Percentiles rank a stretch among this genome's conserved stretches.
These are phyloP conservation scores for Albula goreensis DNA, from an alignment of 2,113 vertebrate genomes.

Conservation along the genomic window DNA sequence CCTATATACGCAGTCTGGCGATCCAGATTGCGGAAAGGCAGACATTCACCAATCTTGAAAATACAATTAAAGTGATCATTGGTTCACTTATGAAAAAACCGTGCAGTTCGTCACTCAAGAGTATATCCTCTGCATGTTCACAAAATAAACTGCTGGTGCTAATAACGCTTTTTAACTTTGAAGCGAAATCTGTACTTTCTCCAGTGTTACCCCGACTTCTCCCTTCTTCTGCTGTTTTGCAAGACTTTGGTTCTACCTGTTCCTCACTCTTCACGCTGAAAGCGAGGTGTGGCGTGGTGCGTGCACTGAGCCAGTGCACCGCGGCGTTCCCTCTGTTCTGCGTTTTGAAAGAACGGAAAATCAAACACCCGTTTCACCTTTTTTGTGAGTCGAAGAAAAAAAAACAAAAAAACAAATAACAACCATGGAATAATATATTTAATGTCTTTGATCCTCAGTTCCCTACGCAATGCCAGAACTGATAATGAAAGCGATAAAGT, in stretches of 20 bases:
- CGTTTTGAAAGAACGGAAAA: slow-evolving; percentile 12
- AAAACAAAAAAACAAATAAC: slow-evolving; percentile 15
- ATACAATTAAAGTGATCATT: neutral
- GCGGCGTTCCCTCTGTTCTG: neutral
- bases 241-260: neutral
- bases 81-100: neutral
- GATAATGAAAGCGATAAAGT: slow-evolving; percentile 20
- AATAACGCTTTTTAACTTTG: no score
- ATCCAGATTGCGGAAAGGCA: neutral
- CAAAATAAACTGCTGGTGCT: no score
- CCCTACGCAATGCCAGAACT: neutral
- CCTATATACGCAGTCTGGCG: neutral
- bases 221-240: neutral
- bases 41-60: neutral
- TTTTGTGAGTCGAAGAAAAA: neutral
- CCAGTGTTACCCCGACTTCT: neutral
- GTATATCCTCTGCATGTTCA: no score
- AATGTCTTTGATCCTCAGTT: slow-evolving; percentile 5
- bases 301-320: neutral
- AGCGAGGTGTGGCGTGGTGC: slow-evolving; percentile 4
- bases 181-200: no score
- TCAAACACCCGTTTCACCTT: neutral
- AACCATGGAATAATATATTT: slow-evolving; percentile 21
- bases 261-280: neutral
- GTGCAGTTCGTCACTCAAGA: no score